These are phyloP conservation scores for Erynnis tages DNA, from an alignment of 2,888 invertebrate species.

Conservation along the genomic window DNA sequence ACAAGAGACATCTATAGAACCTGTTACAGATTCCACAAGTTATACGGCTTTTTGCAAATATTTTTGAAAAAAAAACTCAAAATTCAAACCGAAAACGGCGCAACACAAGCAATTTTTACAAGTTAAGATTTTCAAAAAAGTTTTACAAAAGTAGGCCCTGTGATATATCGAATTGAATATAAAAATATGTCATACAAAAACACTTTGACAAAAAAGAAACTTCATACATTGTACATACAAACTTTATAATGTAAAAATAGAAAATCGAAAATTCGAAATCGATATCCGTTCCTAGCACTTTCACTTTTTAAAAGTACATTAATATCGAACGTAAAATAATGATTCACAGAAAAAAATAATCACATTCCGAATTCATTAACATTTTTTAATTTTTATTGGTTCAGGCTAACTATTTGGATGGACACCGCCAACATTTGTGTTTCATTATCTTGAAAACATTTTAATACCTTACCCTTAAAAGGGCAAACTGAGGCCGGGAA, in stretches of 20 bases:
- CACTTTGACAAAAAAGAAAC: constrained; percentile 12
- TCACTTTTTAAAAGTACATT: constrained; percentile 3
- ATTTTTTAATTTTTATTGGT: not conserved
- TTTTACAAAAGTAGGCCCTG: constrained; percentile 25
- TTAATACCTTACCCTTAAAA: no score
- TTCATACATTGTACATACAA: constrained; percentile 17
- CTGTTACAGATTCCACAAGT: no score
- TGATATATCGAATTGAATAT: constrained; percentile 19
- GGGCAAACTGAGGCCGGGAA: no score
- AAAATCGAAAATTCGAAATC: constrained; percentile 18
- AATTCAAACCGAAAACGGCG: constrained; percentile 8
- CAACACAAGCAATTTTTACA: constrained; percentile 20
- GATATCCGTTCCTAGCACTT: constrained; percentile 27
- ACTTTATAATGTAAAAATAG: constrained; percentile 14
- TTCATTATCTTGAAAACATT: constrained; percentile 11
- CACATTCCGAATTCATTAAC: constrained; percentile 18
- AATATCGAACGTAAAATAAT: constrained; percentile 3
- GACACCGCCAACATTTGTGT: constrained; percentile 18
- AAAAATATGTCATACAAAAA: constrained; percentile 26
- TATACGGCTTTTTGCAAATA: not conserved
- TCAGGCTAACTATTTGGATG: constrained; percentile 2
- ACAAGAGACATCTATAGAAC: no score
- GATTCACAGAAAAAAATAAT: constrained; percentile 18
- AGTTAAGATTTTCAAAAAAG: constrained; percentile 9
- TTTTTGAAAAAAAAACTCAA: not conserved